Evolutionary conservation across 2,888 invertebrate genomes (phyloP).

Genomic region (Myathropa florea): DNA sequence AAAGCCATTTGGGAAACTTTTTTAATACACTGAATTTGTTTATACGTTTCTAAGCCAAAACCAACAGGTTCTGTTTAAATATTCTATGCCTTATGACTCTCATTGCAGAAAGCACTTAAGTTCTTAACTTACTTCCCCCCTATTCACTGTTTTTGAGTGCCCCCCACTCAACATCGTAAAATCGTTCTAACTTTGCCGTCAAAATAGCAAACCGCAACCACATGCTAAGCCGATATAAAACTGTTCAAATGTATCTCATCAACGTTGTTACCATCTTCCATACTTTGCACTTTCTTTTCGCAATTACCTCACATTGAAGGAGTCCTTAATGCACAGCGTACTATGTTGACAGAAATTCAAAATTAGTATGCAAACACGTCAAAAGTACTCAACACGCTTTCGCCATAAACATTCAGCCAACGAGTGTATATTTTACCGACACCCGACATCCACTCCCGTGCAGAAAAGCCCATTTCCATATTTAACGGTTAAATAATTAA

Average conservation of each 20-base stretch:
- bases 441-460: not conserved
- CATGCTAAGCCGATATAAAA: not conserved
- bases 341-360: not conserved
- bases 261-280: not conserved
- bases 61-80: no score
- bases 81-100: not conserved
- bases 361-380: not conserved
- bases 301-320: not conserved
- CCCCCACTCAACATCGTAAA: no score
- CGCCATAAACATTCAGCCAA: not conserved
- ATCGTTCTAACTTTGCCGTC: not conserved
- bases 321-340: not conserved
- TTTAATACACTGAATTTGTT: no score
- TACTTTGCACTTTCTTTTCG: not conserved
- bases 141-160: not conserved
- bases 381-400: not conserved
- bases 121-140: not conserved
- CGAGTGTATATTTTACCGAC: not conserved
- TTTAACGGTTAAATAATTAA: conserved; percentile 4
- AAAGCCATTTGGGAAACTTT: no score
- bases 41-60: no score
- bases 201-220: not conserved
- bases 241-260: not conserved
- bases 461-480: not conserved
- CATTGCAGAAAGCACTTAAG: not conserved